Percentiles rank a stretch among this genome's conserved stretches.
phyloP scores from a whole-genome alignment of 2,888 invertebrate genomes.

The Mesorhabditis belari region DNA sequence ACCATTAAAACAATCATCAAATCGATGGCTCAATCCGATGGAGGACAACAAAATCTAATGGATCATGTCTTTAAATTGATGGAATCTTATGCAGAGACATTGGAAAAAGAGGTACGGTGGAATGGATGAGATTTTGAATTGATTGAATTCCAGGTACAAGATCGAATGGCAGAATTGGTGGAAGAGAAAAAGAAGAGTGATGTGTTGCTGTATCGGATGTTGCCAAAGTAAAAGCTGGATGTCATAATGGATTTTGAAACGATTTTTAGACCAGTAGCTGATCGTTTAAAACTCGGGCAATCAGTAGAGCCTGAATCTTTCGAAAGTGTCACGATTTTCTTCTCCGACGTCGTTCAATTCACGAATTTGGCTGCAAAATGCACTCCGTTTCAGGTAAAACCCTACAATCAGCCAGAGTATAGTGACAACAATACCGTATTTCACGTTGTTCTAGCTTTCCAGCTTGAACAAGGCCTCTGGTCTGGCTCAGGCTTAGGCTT shows the following conservation, averaged over 20 bases:
- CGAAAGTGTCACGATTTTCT: slow-evolving; percentile 41
- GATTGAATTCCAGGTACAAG: too few relatives aligned
- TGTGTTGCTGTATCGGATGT: slow-evolving; percentile 39
- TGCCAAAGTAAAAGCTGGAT: slow-evolving; percentile 24
- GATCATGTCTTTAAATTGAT: slow-evolving; percentile 49
- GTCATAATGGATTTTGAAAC: neutral
- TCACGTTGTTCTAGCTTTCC: too few relatives aligned
- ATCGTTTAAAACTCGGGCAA: slow-evolving; percentile 45
- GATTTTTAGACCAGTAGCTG: slow-evolving; percentile 38
- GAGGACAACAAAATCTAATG: slow-evolving; percentile 34
- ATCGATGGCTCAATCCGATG: neutral
- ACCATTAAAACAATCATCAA: slow-evolving; percentile 20
- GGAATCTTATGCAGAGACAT: slow-evolving; percentile 35
- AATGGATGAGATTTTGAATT: too few relatives aligned
- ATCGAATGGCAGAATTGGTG: slow-evolving; percentile 37
- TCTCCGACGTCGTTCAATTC: slow-evolving; percentile 44
- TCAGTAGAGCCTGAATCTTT: slow-evolving; percentile 39
- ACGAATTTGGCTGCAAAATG: slow-evolving; percentile 40
- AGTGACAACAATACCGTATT: too few relatives aligned
- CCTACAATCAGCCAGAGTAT: too few relatives aligned
- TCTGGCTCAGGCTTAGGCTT: too few relatives aligned
- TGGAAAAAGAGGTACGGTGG: slow-evolving; percentile 40
- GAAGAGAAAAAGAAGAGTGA: slow-evolving; percentile 46
- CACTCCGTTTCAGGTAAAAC: slow-evolving; percentile 37
- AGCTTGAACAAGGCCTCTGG: too few relatives aligned